These are phyloP conservation scores for Apamea monoglypha DNA, from an alignment of 2,888 invertebrate genomes.

Conservation along the genomic window DNA sequence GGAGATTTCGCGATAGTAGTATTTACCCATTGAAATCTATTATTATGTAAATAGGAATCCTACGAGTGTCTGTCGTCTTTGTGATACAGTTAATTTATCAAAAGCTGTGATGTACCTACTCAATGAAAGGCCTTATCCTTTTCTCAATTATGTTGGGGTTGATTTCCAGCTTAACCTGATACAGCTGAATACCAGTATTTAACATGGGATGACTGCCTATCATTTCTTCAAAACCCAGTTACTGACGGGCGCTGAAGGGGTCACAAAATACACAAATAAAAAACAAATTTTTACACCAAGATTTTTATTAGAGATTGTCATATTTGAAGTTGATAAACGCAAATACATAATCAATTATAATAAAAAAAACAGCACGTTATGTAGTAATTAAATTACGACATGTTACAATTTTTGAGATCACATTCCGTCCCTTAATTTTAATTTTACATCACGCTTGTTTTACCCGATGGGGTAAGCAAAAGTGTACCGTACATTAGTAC, in stretches of 20 bases:
- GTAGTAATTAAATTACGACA: slow-evolving; percentile 17
- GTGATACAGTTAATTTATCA: background rate
- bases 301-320: slow-evolving; percentile 37
- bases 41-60: background rate
- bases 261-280: slow-evolving; percentile 1
- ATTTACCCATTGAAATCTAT: background rate
- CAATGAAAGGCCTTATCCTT: background rate
- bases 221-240: background rate
- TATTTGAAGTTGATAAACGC: slow-evolving; percentile 4
- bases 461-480: background rate
- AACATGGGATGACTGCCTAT: background rate
- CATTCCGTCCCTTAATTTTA: background rate
- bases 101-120: background rate
- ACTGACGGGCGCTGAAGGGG: background rate
- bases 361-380: background rate
- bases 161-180: background rate
- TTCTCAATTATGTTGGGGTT: background rate
- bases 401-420: slow-evolving; percentile 22
- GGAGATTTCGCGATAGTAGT: background rate
- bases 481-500: background rate
- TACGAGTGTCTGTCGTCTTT: background rate
- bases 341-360: slow-evolving; percentile 2
- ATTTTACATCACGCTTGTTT: background rate
- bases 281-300: slow-evolving; percentile 15
- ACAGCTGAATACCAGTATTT: background rate